Evolutionary conservation across 2,797 vertebrate genomes (phyloP).

Genomic region (Ptychobarbus kaznakovi): DNA sequence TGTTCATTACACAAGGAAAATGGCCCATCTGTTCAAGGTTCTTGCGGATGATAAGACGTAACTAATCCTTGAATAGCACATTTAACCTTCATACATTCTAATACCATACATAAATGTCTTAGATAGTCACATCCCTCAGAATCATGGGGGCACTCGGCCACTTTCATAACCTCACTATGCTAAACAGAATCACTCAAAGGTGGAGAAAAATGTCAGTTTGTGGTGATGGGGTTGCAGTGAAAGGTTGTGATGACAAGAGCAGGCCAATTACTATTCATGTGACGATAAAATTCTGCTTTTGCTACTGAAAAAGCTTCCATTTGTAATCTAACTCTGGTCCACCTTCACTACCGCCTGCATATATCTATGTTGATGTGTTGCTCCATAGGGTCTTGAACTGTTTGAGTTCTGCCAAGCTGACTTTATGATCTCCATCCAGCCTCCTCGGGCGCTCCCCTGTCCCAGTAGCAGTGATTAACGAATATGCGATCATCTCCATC

Average conservation of each 20-base stretch:
- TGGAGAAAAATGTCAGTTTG: conserved; percentile 22
- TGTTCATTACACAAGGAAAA: conserved; percentile 51
- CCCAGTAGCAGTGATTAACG: conserved; percentile 67
- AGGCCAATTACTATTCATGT: conserved; percentile 64
- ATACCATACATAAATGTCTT: conserved; percentile 50
- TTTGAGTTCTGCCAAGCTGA: conserved; percentile 62
- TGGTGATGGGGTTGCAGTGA: conserved; percentile 24
- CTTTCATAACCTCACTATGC: conserved; percentile 41
- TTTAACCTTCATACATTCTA: conserved; percentile 43
- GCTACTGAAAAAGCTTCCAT: conserved; percentile 61
- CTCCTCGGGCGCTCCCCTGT: conserved; percentile 58
- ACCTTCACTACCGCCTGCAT: conserved; percentile 64
- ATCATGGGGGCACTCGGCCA: conserved; percentile 47
- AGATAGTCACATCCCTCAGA: conserved; percentile 42
- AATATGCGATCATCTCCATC: conserved; percentile 69
- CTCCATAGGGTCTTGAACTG: conserved; percentile 45
- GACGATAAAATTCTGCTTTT: conserved; percentile 48
- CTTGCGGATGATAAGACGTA: conserved; percentile 42
- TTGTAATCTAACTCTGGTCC: conserved; percentile 63
- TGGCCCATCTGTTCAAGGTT: conserved; percentile 54
- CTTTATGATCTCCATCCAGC: conserved; percentile 69
- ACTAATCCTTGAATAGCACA: conserved; percentile 45
- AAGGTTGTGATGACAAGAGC: conserved; percentile 56
- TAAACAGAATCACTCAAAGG: conserved; percentile 51
- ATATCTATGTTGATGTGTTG: conserved; percentile 54